Evolutionary conservation across 2,797 vertebrate genomes (phyloP).

Genomic region (Sarcoramphus papa): DNA sequence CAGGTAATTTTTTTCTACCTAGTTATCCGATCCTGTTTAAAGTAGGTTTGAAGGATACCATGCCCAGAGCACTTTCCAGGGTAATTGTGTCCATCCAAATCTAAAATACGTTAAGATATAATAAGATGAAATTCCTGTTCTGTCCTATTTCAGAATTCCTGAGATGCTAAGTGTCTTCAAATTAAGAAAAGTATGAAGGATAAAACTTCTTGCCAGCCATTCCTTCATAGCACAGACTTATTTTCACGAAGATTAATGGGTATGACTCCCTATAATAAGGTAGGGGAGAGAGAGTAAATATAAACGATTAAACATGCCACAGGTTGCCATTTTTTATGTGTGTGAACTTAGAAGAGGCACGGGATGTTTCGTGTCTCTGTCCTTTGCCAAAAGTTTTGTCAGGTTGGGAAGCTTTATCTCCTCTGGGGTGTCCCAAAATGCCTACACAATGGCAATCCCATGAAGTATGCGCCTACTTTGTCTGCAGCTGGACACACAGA

Average conservation of each 20-base stretch:
- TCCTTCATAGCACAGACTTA: background rate
- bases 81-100: background rate
- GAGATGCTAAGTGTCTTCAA: background rate
- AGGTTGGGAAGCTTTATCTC: background rate
- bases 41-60: background rate
- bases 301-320: background rate
- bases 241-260: background rate
- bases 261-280: background rate
- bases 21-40: background rate
- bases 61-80: background rate
- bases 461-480: background rate
- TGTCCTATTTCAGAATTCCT: background rate
- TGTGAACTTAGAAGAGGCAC: background rate
- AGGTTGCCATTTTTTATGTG: background rate
- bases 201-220: background rate
- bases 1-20: background rate
- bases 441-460: accelerated
- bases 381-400: background rate
- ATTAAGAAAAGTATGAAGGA: background rate
- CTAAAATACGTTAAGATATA: background rate
- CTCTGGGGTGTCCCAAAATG: background rate
- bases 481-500: background rate
- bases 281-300: background rate
- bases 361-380: background rate
- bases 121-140: background rate